Evolutionary conservation across 2,888 invertebrate genomes (phyloP).

Genomic region (Quadroppia sp.): DNA sequence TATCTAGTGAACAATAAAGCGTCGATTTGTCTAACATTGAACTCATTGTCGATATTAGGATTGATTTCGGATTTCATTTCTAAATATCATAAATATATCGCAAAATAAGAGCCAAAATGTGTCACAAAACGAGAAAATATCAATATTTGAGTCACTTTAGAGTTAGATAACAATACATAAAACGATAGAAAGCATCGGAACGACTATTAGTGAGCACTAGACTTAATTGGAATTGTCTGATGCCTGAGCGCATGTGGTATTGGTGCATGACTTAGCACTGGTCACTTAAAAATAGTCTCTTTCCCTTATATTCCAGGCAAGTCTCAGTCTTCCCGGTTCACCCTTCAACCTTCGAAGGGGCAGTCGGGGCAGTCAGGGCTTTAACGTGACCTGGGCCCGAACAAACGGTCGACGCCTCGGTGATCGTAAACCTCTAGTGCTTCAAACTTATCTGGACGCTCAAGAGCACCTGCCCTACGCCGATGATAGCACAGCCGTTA

Average conservation of each 20-base stretch:
- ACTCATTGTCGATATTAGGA: neutral
- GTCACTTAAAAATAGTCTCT: conserved; percentile 31
- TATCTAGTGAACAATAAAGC: neutral
- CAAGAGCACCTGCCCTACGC: conserved; percentile 89
- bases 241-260: conserved; percentile 14
- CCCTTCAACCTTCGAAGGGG: conserved; percentile 89
- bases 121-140: too few species aligned
- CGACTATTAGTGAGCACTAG: conserved; percentile 11
- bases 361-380: conserved; percentile 80
- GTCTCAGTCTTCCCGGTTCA: conserved; percentile 92
- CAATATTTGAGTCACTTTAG: neutral
- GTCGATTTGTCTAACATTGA: neutral
- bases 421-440: conserved; percentile 86
- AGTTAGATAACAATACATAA: neutral
- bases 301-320: conserved; percentile 64
- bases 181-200: neutral
- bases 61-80: neutral
- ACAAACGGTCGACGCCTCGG: conserved; percentile 67
- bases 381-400: conserved; percentile 63
- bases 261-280: conserved; percentile 21
- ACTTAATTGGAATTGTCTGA: conserved; percentile 25
- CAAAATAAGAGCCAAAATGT: too few species aligned
- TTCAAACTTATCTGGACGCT: conserved; percentile 72
- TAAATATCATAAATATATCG: too few species aligned
- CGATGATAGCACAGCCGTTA: conserved; percentile 94